These are phyloP conservation scores for Otolemur garnettii DNA, from an alignment of 2,113 vertebrate genomes.

Conservation along the genomic window DNA sequence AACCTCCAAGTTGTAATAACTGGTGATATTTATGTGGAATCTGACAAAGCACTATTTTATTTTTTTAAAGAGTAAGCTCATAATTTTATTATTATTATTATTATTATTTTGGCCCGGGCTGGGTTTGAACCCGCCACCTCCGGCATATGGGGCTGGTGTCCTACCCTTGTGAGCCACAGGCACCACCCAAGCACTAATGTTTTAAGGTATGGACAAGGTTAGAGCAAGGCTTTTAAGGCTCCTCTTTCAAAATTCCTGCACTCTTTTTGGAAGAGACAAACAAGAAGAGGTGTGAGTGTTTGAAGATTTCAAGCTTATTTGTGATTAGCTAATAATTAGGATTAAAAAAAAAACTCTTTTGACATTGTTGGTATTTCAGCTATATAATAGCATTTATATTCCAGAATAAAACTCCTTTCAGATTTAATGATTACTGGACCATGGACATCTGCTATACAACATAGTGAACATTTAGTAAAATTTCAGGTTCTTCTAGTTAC, in stretches of 20 bases:
- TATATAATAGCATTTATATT: background rate
- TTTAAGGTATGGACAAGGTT: background rate
- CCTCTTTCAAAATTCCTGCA: background rate
- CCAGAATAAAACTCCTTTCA: background rate
- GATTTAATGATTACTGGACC: background rate
- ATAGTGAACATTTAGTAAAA: background rate
- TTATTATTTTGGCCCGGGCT: too few species aligned
- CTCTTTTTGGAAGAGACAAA: background rate
- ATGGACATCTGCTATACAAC: background rate
- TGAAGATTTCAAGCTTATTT: constrained; percentile 1
- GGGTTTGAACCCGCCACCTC: too few species aligned
- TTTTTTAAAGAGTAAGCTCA: too few species aligned
- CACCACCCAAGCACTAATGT: background rate
- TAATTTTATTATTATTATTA: too few species aligned
- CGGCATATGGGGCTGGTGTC: too few species aligned
- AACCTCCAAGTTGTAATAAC: background rate
- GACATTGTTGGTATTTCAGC: background rate
- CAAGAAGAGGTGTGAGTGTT: background rate
- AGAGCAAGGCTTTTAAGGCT: background rate
- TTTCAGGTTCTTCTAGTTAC: constrained; percentile 16
- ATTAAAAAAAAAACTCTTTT: background rate
- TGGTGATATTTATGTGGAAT: background rate
- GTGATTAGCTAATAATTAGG: background rate
- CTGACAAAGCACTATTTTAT: background rate
- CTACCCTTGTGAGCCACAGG: too few species aligned